Conservation (phyloP, 2,797 vertebrate species). For the Diplodus sargus region DNA sequence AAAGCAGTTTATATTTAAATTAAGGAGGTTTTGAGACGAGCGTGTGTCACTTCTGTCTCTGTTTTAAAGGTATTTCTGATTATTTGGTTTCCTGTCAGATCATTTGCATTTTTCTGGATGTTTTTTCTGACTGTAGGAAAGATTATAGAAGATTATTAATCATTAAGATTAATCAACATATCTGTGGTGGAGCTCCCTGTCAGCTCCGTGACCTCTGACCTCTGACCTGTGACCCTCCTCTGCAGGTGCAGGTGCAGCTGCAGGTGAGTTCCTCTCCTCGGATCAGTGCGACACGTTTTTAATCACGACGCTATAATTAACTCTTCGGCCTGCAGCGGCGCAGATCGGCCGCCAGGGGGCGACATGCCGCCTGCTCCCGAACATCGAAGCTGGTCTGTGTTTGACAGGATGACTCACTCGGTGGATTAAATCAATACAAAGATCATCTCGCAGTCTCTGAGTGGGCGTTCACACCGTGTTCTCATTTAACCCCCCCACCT, state of each 20-base stretch:
- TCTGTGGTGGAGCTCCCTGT: background rate
- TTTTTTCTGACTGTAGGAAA: too few relatives aligned
- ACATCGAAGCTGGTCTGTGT: slow-evolving; percentile 18
- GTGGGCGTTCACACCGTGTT: slow-evolving; percentile 27
- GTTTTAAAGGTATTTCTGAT: too few relatives aligned
- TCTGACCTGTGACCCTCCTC: background rate
- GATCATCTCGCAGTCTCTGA: too few relatives aligned
- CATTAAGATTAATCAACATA: background rate
- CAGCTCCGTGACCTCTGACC: slow-evolving; percentile 11
- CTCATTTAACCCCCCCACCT: background rate
- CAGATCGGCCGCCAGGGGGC: slow-evolving; percentile 14
- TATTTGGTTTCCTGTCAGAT: too few relatives aligned
- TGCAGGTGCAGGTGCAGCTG: too few relatives aligned
- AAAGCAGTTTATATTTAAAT: too few relatives aligned
- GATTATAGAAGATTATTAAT: too few relatives aligned
- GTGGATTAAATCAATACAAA: background rate
- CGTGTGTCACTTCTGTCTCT: too few relatives aligned
- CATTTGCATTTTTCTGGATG: too few relatives aligned
- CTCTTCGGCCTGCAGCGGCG: background rate
- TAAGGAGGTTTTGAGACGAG: too few relatives aligned
- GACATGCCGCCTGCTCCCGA: background rate
- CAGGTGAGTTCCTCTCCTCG: too few relatives aligned
- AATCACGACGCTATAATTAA: background rate
- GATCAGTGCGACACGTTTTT: background rate
- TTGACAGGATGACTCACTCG: slow-evolving; percentile 31